These are phyloP conservation scores for Nomia melanderi DNA, from an alignment of 1,140 invertebrate genomes.

Conservation along the genomic window DNA sequence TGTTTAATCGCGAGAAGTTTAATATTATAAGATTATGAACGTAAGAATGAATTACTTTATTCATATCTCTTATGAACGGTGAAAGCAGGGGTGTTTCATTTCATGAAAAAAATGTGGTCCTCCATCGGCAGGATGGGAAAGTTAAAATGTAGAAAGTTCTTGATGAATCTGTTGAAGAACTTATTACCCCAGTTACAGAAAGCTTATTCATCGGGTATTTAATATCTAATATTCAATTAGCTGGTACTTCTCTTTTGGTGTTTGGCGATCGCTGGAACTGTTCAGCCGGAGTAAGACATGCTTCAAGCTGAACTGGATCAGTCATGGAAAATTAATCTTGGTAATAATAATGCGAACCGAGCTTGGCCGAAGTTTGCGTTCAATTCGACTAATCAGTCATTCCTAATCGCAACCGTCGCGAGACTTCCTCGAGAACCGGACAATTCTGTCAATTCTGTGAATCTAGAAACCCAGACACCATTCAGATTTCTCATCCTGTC, in stretches of 20 bases:
- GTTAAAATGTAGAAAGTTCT: not conserved
- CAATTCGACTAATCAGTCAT: slow-evolving; percentile 62
- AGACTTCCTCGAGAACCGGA: slow-evolving; percentile 36
- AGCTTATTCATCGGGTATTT: not conserved
- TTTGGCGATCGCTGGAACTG: not conserved
- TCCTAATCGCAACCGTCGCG: slow-evolving; percentile 42
- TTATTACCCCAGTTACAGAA: not conserved
- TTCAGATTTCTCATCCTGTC: no score
- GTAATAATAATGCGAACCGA: slow-evolving; percentile 48
- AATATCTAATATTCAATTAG: slow-evolving; percentile 6
- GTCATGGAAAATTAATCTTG: slow-evolving; percentile 56
- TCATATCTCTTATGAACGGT: no score
- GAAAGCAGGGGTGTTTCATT: not conserved
- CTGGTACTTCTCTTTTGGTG: not conserved
- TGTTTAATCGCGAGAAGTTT: no score
- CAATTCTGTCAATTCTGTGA: no score
- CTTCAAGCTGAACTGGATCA: slow-evolving; percentile 54
- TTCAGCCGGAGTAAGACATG: slow-evolving; percentile 25
- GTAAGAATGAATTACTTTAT: no score
- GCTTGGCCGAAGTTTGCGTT: slow-evolving; percentile 38
- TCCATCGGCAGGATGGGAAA: no score
- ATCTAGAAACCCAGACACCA: no score
- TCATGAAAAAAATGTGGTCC: no score
- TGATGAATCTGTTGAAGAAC: not conserved
- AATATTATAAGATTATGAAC: no score